Conservation (phyloP, 2,888 invertebrate species). For the Sicus ferrugineus region DNA sequence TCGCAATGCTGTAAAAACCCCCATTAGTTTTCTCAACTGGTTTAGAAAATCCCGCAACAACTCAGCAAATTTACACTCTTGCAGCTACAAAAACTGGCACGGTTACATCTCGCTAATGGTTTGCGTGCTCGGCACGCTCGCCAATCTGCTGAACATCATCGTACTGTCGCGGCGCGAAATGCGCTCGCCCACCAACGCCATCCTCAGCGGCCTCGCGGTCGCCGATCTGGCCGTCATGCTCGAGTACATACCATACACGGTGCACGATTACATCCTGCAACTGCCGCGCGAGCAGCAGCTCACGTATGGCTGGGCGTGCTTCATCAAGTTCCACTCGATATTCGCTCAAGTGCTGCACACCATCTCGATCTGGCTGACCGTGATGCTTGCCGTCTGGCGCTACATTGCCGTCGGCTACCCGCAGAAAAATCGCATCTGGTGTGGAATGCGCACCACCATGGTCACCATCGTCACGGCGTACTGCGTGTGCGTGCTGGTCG, state of each 20-base stretch:
- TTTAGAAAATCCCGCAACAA: too few relatives aligned
- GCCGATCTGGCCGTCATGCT: conserved; percentile 95
- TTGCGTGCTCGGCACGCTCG: conserved; percentile 88
- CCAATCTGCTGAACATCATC: conserved; percentile 90
- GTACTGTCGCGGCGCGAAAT: conserved; percentile 90
- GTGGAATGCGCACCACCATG: conserved; percentile 80
- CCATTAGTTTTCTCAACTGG: too few relatives aligned
- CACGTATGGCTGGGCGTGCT: conserved; percentile 80
- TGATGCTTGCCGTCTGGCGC: conserved; percentile 91
- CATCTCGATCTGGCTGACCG: conserved; percentile 91
- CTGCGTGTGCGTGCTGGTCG: conserved; percentile 80
- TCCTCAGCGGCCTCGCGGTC: conserved; percentile 88
- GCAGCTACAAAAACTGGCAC: conserved; percentile 77
- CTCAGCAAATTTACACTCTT: too few relatives aligned
- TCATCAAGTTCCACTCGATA: conserved; percentile 89
- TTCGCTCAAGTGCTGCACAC: conserved; percentile 90
- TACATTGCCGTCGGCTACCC: conserved; percentile 87
- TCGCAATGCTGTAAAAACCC: too few relatives aligned
- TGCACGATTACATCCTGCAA: conserved; percentile 77
- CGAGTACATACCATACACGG: conserved; percentile 90
- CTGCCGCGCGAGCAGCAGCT: conserved; percentile 67
- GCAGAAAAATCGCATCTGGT: conserved; percentile 81
- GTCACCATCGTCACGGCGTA: conserved; percentile 81
- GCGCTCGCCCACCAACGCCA: conserved; percentile 90
- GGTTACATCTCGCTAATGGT: conserved; percentile 87